Conservation (phyloP, 2,888 invertebrate genomes). For the Amiota minor region DNA sequence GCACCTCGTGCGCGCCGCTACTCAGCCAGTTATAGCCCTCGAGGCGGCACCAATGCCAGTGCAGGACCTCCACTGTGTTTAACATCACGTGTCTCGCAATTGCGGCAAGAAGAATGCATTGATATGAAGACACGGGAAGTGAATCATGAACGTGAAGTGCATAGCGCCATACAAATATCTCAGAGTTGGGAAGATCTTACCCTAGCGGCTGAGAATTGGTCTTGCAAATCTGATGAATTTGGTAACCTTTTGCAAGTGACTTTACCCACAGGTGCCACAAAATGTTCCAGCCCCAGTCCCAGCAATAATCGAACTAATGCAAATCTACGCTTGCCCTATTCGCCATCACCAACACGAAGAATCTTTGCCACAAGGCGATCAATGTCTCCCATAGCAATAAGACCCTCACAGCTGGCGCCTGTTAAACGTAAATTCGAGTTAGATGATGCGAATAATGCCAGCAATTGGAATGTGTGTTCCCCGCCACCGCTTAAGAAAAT, state of each 20-base stretch:
- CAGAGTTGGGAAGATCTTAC: constrained; percentile 95
- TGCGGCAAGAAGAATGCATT: constrained; percentile 90
- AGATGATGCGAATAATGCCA: constrained; percentile 65
- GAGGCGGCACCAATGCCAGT: constrained; percentile 65
- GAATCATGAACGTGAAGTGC: constrained; percentile 92
- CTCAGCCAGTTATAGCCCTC: constrained; percentile 89
- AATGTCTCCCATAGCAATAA: constrained; percentile 89
- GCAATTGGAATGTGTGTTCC: constrained; percentile 71
- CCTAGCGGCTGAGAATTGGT: constrained; percentile 79
- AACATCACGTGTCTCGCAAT: constrained; percentile 89
- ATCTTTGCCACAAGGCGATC: constrained; percentile 87
- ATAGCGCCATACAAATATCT: constrained; percentile 93
- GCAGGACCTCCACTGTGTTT: constrained; percentile 77
- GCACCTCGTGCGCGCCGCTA: constrained; percentile 86
- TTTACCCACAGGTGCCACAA: constrained; percentile 73
- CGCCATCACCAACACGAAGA: constrained; percentile 89
- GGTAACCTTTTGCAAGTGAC: constrained; percentile 74
- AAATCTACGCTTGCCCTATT: constrained; percentile 75
- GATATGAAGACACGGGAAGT: constrained; percentile 89
- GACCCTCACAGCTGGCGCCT: constrained; percentile 83
- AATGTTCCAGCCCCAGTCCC: constrained; percentile 79
- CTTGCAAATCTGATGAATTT: constrained; percentile 76
- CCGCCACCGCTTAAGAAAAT: constrained; percentile 73
- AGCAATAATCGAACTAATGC: constrained; percentile 69
- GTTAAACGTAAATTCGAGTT: constrained; percentile 75